Conservation (phyloP, 2,888 invertebrate species). For the Mongoloraphidia duomilia region DNA sequence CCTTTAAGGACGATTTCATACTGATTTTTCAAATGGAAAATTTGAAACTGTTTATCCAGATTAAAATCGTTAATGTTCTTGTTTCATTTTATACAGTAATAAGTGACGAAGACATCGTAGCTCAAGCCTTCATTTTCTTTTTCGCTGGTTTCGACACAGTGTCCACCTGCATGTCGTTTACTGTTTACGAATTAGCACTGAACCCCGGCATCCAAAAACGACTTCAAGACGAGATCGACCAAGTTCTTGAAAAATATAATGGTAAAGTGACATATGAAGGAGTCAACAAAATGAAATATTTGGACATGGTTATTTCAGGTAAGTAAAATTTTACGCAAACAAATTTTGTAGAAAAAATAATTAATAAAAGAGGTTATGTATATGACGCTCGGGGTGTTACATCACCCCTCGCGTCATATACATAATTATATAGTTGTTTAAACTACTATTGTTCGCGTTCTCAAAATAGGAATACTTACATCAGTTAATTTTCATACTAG, state of each 20-base stretch:
- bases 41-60: too few species aligned
- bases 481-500: too few species aligned
- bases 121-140: conserved; percentile 39
- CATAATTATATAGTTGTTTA: too few species aligned
- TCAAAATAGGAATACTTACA: too few species aligned
- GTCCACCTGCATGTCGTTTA: conserved; percentile 33
- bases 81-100: too few species aligned
- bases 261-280: conserved; percentile 32
- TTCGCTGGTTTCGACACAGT: conserved; percentile 36
- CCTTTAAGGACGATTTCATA: too few species aligned
- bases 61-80: too few species aligned
- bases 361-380: too few species aligned
- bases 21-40: too few species aligned
- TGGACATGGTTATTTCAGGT: conserved; percentile 42
- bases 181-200: conserved; percentile 39
- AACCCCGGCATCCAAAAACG: conserved; percentile 41
- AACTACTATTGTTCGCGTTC: too few species aligned
- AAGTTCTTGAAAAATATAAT: conserved; percentile 27
- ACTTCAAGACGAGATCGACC: conserved; percentile 38
- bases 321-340: conserved; percentile 5
- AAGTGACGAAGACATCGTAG: conserved; percentile 36
- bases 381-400: too few species aligned
- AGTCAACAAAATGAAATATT: conserved; percentile 35
- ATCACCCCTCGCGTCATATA: too few species aligned
- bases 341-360: not conserved